Percentiles rank a stretch among this genome's conserved stretches.
phyloP scores from a whole-genome alignment of 30 jellyfish, hydroid and myxozoan species.

The Cassiopea andromeda region DNA sequence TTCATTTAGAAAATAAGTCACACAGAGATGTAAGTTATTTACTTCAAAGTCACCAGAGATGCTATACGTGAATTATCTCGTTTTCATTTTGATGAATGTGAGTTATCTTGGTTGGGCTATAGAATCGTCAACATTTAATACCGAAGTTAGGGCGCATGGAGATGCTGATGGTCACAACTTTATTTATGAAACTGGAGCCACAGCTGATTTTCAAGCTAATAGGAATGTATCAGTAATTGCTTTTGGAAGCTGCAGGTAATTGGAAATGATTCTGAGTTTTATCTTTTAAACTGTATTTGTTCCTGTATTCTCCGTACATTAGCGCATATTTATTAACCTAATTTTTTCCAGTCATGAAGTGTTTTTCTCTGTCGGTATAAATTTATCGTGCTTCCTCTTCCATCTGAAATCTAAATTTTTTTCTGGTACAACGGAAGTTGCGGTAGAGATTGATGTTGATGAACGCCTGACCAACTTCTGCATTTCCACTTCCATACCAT shows the following conservation, averaged over 20 bases:
- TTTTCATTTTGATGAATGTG: not conserved
- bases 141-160: not conserved
- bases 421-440: no score
- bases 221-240: conserved; percentile 73
- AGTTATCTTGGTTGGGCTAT: not conserved
- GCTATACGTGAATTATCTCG: not conserved
- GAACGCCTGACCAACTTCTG: no score
- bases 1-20: not conserved
- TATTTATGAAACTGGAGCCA: not conserved
- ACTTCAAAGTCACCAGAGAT: not conserved
- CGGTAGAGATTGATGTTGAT: no score
- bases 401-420: no score
- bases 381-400: no score
- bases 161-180: not conserved
- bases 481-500: no score
- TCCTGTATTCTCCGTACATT: no score
- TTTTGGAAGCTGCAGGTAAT: conserved; percentile 96
- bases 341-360: no score
- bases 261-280: not conserved
- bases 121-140: not conserved
- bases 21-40: not conserved
- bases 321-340: no score
- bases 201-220: conserved; percentile 75
- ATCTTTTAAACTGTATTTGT: not conserved
- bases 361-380: no score